Base-by-base conservation (phyloP, 2,888 invertebrate species). In the Drosophila falleni region DNA sequence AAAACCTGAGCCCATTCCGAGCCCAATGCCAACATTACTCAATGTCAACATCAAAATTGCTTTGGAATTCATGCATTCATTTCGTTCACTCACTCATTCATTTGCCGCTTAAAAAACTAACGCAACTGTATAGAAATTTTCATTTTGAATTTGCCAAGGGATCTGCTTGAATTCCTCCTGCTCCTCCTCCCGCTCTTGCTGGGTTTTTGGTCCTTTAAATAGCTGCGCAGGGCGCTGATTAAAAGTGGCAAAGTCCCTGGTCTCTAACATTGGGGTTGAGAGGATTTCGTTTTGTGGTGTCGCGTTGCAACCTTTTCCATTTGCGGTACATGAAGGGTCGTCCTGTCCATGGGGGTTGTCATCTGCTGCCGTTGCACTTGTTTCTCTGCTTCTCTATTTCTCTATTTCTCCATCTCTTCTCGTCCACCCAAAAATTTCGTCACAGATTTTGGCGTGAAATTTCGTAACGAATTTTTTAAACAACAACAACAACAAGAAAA, bases 361-460 rank as follows among this genome's bases (percentile, higher is more conserved):
- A 71, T 54, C 56, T 67, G 71, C 53, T 50, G 33, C 16, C 68
- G 79, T 75, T 86, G 78, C 88, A 87, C 90, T 90, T 89, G 89
- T 83, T 78, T 63, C 47, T 42, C 53, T 55, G 29, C 8, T 37
- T 37, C 13, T 35, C 35, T 16, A 4, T n/a, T 37, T 37, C 13
- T 35, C 35, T 16, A 4, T 29, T n/a, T 9, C 58, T 8, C 9
- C 46, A 42, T 53, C 53, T 37, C 51, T 16, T 44, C 41, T 33
- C 31, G 44, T 37, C 41, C 35, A 13, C 31, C 54, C 15, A 13
- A 58, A 87, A 86, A 88, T 88, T 91, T 91, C 87, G 83, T 87
- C 89, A 89, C 91, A 91, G 89, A 88, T 80, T 87, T 86, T 90
- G 79, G 87, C 90, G 82, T 91, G 90, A 91, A 91, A 91, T 91